Evolutionary conservation across 1,140 invertebrate genomes (phyloP), one percentile per base, ranked within the genome.

Genomic region (Batillaria attramentaria): DNA sequence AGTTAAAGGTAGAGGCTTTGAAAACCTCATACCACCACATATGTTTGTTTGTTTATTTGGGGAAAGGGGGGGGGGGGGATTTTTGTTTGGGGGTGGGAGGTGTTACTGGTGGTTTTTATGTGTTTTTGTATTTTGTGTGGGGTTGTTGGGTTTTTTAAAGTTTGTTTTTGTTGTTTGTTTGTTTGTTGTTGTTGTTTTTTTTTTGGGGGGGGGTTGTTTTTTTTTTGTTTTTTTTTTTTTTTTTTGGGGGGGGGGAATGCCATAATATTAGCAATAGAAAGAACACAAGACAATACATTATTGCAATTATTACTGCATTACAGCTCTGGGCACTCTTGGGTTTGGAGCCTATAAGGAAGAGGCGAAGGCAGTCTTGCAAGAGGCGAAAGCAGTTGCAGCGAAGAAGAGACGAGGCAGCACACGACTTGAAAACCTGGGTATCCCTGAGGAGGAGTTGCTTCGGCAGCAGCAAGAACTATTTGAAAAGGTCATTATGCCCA

Each of bases 391-490:
- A 68, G 96, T 98, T 6, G 97, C 97, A 28, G 97, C 97, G 0
- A 99, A 99, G 90, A 93, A 97, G 82, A 93, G 97, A 87, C 92
- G 97, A 83, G 96, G 98, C 89, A 99, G 97, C 87, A 98, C 97
- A 13, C 92, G 97, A 78, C 92, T 99, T 43, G 97, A 99, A 92
- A 98, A 99, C 92, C 92, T 99, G 35, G 98, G 98, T 41, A 99
- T 99, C 88, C 98, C 98, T 24, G 98, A 99, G 92, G 98, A 99
- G 90, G 98, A 99, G 91, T 91, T 99, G 18, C 90, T 99, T n/a
- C 92, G 97, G 68, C 97, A 99, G 89, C 98, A 99, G 86, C 97
- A 99, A 91, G 97, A 98, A 93, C 92, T 99, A n/a, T 99, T 99
- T 94, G 97, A 97, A 4, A 97, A 96, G 92, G 95, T 93, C 16